Conservation (phyloP, 2,888 invertebrate species). For the Beris chalybata region DNA sequence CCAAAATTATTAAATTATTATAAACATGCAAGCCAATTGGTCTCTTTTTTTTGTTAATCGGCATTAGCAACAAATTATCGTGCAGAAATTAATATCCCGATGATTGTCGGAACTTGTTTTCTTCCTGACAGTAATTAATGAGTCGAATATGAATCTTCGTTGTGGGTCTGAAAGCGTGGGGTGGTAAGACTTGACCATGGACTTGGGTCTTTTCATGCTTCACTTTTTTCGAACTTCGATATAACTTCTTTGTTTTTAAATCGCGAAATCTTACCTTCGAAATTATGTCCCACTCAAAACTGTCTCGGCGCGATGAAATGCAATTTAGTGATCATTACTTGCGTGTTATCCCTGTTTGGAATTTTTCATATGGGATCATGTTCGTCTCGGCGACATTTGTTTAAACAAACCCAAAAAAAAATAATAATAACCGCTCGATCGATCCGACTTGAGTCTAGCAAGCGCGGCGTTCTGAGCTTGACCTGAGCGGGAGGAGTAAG, state of each 20-base stretch:
- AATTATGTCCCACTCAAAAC: slow-evolving; percentile 29
- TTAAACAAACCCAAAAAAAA: too few species aligned
- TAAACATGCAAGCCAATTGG: too few species aligned
- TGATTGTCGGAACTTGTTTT: slow-evolving; percentile 31
- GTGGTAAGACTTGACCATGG: slow-evolving; percentile 28
- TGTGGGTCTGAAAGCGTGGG: slow-evolving; percentile 25
- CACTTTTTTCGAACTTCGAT: background rate
- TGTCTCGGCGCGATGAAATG: slow-evolving; percentile 28
- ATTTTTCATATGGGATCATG: slow-evolving; percentile 18
- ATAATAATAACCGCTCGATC: too few species aligned
- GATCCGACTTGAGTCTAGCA: too few species aligned
- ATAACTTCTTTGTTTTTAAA: background rate
- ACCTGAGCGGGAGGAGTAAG: too few species aligned
- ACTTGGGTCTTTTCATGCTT: slow-evolving; percentile 2
- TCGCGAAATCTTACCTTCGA: background rate
- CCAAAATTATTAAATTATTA: too few species aligned
- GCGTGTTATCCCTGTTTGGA: slow-evolving; percentile 30
- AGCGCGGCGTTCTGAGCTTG: too few species aligned
- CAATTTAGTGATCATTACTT: slow-evolving; percentile 29
- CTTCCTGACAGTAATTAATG: slow-evolving; percentile 32
- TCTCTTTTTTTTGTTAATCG: background rate
- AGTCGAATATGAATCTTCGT: slow-evolving; percentile 24
- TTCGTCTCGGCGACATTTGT: background rate
- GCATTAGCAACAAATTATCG: slow-evolving; percentile 28
- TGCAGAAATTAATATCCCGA: slow-evolving; percentile 24